Evolutionary conservation across 2,888 invertebrate species (phyloP).

Genomic region (Timandra comae): DNA sequence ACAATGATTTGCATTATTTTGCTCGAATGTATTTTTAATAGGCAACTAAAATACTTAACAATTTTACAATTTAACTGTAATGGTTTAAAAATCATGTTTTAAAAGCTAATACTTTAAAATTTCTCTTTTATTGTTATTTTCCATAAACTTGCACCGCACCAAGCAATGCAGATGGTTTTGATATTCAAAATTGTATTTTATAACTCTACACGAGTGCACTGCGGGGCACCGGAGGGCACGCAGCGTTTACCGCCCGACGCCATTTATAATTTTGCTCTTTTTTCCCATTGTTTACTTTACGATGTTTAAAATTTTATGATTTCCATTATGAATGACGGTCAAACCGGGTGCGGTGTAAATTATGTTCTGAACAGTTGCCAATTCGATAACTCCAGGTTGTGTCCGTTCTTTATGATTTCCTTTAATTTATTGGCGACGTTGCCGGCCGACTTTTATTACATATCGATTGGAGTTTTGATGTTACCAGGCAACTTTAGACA

Average conservation of each 20-base stretch:
- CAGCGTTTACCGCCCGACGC: constrained; percentile 35
- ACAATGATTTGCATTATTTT: no score
- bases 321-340: constrained; percentile 57
- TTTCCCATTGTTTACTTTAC: constrained; percentile 74
- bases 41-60: no score
- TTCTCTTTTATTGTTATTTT: no score
- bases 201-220: constrained; percentile 32
- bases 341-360: constrained; percentile 41
- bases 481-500: constrained; percentile 16
- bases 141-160: no score
- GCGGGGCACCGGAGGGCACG: constrained; percentile 46
- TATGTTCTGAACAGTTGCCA: constrained; percentile 66
- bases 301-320: constrained; percentile 68
- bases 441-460: constrained; percentile 33
- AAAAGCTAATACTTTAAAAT: no score
- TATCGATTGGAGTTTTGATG: constrained; percentile 21
- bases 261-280: constrained; percentile 57
- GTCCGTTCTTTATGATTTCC: constrained; percentile 40
- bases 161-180: constrained; percentile 26
- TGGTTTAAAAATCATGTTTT: no score
- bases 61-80: no score
- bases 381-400: constrained; percentile 53
- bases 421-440: constrained; percentile 51
- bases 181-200: constrained; percentile 41
- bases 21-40: no score